These are phyloP conservation scores for Micromussa lordhowensis DNA, from an alignment of 92 coral and sea anemone genomes.

Conservation along the genomic window DNA sequence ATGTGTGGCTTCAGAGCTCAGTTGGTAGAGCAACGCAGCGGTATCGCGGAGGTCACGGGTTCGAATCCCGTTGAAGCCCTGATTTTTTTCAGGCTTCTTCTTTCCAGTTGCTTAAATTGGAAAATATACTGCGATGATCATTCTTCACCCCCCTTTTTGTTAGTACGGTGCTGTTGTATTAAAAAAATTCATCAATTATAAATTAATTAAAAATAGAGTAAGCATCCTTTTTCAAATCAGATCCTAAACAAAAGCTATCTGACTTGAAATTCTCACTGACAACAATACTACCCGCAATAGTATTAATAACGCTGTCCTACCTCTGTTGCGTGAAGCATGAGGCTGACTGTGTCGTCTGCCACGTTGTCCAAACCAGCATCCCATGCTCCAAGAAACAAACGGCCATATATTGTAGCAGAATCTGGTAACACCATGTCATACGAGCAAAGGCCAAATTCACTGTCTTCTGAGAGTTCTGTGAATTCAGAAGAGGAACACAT, in stretches of 20 bases:
- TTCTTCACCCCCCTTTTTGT: no score
- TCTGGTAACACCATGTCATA: conserved; percentile 97
- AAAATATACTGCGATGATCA: no score
- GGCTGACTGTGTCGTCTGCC: conserved; percentile 87
- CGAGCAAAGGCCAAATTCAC: conserved; percentile 95
- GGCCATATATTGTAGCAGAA: conserved; percentile 92
- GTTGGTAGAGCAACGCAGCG: no score
- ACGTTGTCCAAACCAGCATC: conserved; percentile 96
- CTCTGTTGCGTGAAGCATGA: conserved; percentile 92
- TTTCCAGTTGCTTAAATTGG: no score
- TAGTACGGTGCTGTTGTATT: no score
- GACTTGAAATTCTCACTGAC: neutral
- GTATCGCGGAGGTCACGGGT: no score
- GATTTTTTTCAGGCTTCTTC: no score
- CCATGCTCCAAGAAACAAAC: conserved; percentile 98
- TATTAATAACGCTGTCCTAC: conserved; percentile 40
- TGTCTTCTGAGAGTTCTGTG: conserved; percentile 89
- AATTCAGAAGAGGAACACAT: neutral
- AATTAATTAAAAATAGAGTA: no score
- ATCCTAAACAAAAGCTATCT: neutral
- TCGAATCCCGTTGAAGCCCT: no score
- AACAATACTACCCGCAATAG: neutral
- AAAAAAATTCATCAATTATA: no score
- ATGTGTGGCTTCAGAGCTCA: no score
- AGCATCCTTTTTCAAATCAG: neutral